Conservation (phyloP, 2,888 invertebrate species). For the Bursaphelenchus okinawaensis region DNA sequence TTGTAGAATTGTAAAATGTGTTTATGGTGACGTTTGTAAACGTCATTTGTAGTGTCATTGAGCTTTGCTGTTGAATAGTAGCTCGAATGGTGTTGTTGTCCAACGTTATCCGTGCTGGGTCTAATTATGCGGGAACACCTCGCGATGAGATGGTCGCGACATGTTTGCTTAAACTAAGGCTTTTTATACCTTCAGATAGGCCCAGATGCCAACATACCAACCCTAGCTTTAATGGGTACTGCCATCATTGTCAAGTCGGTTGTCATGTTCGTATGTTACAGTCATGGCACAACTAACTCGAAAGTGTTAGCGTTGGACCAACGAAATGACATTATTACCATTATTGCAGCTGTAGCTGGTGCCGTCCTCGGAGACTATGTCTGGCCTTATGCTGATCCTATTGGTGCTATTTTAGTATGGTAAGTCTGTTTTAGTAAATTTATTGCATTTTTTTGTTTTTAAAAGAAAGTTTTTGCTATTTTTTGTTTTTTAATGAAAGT, state of each 20-base stretch:
- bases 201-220: constrained; percentile 43
- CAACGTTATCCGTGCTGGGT: too few relatives aligned
- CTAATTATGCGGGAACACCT: too few relatives aligned
- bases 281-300: constrained; percentile 33
- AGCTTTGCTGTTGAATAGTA: too few relatives aligned
- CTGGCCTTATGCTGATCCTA: constrained; percentile 61
- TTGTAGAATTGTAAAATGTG: too few relatives aligned
- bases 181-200: constrained; percentile 41
- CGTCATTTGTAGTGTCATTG: too few relatives aligned
- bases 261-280: constrained; percentile 46
- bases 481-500: too few relatives aligned
- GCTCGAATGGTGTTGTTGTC: too few relatives aligned
- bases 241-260: constrained; percentile 44
- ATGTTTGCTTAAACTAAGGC: too few relatives aligned
- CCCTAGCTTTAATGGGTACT: constrained; percentile 40
- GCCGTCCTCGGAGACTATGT: constrained; percentile 58
- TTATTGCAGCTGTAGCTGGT: constrained; percentile 59
- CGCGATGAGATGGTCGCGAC: too few relatives aligned
- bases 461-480: not conserved
- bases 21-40: too few relatives aligned
- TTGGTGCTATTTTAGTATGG: constrained; percentile 61
- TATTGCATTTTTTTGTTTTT: not conserved
- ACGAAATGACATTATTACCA: constrained; percentile 62
- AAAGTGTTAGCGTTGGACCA: constrained; percentile 60
- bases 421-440: constrained; percentile 19